Evolutionary conservation across 2,797 vertebrate genomes (phyloP), one percentile per base, ranked within the genome.

Genomic region (Thaleichthys pacificus): DNA sequence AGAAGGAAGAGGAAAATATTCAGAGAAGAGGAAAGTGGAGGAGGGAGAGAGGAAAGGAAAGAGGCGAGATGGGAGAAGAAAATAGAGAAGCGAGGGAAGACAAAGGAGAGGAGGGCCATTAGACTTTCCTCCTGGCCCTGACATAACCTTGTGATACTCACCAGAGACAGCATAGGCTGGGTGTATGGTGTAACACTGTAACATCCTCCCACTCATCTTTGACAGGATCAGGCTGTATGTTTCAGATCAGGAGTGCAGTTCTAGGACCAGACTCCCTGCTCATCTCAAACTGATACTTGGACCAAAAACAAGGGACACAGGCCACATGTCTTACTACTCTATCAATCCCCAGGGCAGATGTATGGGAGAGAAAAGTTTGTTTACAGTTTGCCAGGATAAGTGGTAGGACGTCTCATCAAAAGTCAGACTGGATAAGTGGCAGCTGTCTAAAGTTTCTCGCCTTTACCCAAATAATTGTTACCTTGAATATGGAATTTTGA

Each of bases 401-500:
- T 47, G 42, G 12, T 47, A 47, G 11, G 42, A 47, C 42, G 11
- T 14, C 51, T 56, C 15, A 56, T 56, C 51, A 17, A 56, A n/a
- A n/a, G 60, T 68, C 61, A 64, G 24, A 61, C 68, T 67, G 69
- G 64, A 38, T 42, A 69, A 65, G n/a, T 47, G 68, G 58, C 60
- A 51, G 35, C 64, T 67, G 60, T 69, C 61, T 68, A 7, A 35
- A 71, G 35, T 47, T 72, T 62, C 65, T 58, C 19, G 19, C 5
- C 8, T 65, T 65, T 61, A 24, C 70, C 57, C 32, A 72, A 72
- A 66, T 14, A 28, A 73, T 73, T 77, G 73, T 81, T 84, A 84
- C 67, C 72, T 71, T 80, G 77, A 82, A 81, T 81, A 76, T 81
- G 74, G 79, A 68, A 72, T 70, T 81, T 80, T 56, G 66, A 69